Base-by-base conservation (phyloP, 2,113 vertebrate species). In the Brachyhypopomus occidentalis region DNA sequence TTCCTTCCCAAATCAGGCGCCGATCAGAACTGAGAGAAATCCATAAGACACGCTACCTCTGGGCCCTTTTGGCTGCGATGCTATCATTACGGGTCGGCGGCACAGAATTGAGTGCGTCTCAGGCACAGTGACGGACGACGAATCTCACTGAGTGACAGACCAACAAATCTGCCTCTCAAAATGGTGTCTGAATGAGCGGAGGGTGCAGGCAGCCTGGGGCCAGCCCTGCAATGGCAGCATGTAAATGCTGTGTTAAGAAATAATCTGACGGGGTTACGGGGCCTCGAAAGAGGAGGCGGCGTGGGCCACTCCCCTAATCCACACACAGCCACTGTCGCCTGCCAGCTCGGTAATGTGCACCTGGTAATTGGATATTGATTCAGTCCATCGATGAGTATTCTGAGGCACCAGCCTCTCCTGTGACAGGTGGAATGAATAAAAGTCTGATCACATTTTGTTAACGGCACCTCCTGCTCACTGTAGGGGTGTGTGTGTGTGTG, bases 351-450 rank as follows among this genome's bases (percentile, higher is more conserved):
- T 88, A 91, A 93, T 92, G 90, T 88, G 88, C 78, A 75, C 81
- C 81, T 89, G 86, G 91, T 95, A 96, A 97, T 96, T 95, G 94
- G 90, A 91, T 96, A 97, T 96, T 86, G 95, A 96, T 95, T 94
- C 60, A 83, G 55, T 0, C 77, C 93, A 91, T 93, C 93, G 83
- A 90, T 95, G 90, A 85, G 86, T 90, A 92, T 94, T 92, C 90
- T 17, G 83, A 88, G 85, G 72, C 80, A 36, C 60, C 75, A 59
- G 91, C 85, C 79, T 92, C 91, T 86, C 90, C 82, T 38, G 11
- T 81, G 83, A 82, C 86, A 82, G 81, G 82, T 86, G 84, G 85
- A 88, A 90, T 85, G 84, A 66, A 88, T 86, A 84, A 79, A 89
- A 86, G 86, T 91, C 91, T 89, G 81, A 93, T 90, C 86, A 88